Percentiles rank a stretch among this genome's conserved stretches.
Conservation (phyloP, 1,140 invertebrate genomes). For the Lasioglossum albipes region DNA sequence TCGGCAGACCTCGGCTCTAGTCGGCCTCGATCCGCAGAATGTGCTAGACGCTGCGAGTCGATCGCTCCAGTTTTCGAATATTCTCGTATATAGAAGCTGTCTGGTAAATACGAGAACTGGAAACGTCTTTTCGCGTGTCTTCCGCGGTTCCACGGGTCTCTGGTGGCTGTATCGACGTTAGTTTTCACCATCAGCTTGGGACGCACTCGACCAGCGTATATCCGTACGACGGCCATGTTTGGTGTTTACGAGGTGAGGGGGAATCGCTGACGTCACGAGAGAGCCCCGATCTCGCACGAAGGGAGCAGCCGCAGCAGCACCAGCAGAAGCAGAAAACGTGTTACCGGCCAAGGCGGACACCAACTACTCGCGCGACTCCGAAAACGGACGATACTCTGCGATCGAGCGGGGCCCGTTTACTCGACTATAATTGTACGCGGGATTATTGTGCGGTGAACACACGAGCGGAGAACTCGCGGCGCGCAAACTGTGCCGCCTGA, state of each 20-base stretch:
- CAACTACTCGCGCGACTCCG: background rate
- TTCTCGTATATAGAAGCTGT: conserved; percentile 24
- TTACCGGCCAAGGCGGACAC: conserved; percentile 47
- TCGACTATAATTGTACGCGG: conserved; percentile 27
- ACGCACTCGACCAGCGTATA: conserved; percentile 71
- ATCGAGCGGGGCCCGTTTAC: background rate
- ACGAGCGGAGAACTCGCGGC: conserved; percentile 27
- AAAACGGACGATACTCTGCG: conserved; percentile 8
- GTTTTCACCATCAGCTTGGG: conserved; percentile 56
- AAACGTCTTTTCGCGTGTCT: conserved; percentile 15
- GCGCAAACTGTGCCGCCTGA: conserved; percentile 51
- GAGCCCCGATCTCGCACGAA: conserved; percentile 70
- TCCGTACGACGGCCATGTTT: conserved; percentile 79
- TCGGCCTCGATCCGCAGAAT: conserved; percentile 79
- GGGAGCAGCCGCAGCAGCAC: conserved; percentile 55
- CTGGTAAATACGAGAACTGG: conserved; percentile 7
- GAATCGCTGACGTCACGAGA: conserved; percentile 76
- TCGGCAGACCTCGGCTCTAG: conserved; percentile 75
- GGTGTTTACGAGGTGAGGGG: conserved; percentile 79
- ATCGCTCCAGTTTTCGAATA: conserved; percentile 56
- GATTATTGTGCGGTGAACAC: conserved; percentile 42
- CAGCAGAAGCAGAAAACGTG: conserved; percentile 59
- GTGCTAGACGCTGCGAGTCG: conserved; percentile 69
- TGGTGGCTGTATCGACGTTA: conserved; percentile 40
- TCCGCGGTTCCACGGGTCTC: conserved; percentile 31